Evolutionary conservation across 2,888 invertebrate species (phyloP).

Genomic region (Eupithecia abbreviata): DNA sequence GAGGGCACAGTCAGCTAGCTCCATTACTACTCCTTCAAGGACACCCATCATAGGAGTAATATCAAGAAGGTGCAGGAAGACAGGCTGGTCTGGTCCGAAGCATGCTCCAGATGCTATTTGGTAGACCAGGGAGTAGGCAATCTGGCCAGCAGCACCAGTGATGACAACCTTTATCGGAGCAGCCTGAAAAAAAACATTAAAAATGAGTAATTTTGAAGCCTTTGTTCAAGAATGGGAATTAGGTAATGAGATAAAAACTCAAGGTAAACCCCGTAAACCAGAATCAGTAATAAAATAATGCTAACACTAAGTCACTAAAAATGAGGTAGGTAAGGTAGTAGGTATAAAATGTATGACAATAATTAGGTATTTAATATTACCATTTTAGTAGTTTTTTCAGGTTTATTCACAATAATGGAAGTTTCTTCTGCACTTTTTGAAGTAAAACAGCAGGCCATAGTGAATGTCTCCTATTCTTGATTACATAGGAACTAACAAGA

Average conservation of each 20-base stretch:
- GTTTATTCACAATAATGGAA: slow-evolving; percentile 45
- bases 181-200: slow-evolving; percentile 79
- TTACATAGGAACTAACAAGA: slow-evolving; percentile 18
- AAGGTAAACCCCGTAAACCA: not conserved
- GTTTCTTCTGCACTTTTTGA: slow-evolving; percentile 43
- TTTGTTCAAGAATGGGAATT: not conserved
- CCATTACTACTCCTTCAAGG: slow-evolving; percentile 99
- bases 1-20: slow-evolving; percentile 96
- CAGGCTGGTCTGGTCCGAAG: slow-evolving; percentile 94
- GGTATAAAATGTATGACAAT: not conserved
- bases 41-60: slow-evolving; percentile 98
- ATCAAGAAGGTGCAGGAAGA: slow-evolving; percentile 95
- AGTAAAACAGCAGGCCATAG: slow-evolving; percentile 57
- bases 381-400: slow-evolving; percentile 48
- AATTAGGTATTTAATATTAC: slow-evolving; percentile 43
- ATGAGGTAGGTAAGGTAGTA: not conserved
- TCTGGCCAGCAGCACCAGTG: slow-evolving; percentile 99
- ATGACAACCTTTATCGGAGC: slow-evolving; percentile 96
- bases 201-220: not conserved
- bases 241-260: not conserved
- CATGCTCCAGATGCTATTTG: slow-evolving; percentile 98
- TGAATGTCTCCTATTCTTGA: slow-evolving; percentile 9
- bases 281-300: not conserved
- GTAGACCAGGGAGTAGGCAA: slow-evolving; percentile 97
- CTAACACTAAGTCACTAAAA: not conserved